phyloP scores from a whole-genome alignment of 2,113 vertebrate genomes.

The Takifugu bimaculatus region DNA sequence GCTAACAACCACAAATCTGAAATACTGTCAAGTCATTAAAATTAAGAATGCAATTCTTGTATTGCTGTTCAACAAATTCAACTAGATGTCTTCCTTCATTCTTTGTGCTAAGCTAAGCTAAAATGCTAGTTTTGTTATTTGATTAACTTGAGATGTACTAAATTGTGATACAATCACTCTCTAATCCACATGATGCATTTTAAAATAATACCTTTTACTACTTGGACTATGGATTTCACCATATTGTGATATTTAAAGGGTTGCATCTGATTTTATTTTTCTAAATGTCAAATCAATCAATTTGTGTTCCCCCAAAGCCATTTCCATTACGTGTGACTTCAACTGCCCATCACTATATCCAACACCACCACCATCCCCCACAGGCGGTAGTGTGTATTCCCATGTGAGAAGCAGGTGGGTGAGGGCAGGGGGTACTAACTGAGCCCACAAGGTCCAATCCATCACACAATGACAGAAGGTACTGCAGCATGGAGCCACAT shows the following conservation, averaged over 20 bases:
- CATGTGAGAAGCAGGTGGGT: conserved; percentile 51
- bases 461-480: conserved; percentile 70
- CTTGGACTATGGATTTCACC: too few relatives aligned
- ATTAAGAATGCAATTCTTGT: too few relatives aligned
- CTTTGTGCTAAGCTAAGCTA: background rate
- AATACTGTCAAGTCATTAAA: too few relatives aligned
- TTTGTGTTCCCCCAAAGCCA: background rate
- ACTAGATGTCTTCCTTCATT: background rate
- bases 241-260: too few relatives aligned
- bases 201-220: too few relatives aligned
- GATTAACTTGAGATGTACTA: too few relatives aligned
- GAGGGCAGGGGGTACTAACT: conserved; percentile 45
- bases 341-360: conserved; percentile 8
- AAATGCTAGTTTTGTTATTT: too few relatives aligned
- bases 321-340: conserved; percentile 1
- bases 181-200: too few relatives aligned
- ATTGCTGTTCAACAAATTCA: too few relatives aligned
- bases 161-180: too few relatives aligned
- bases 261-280: background rate
- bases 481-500: conserved; percentile 67
- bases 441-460: conserved; percentile 66
- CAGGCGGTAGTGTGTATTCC: conserved; percentile 31
- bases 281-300: background rate
- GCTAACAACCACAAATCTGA: too few relatives aligned
- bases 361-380: conserved; percentile 3